These are phyloP conservation scores for Hyperoodon ampullatus DNA, from an alignment of 2,113 vertebrate species.

Conservation along the genomic window DNA sequence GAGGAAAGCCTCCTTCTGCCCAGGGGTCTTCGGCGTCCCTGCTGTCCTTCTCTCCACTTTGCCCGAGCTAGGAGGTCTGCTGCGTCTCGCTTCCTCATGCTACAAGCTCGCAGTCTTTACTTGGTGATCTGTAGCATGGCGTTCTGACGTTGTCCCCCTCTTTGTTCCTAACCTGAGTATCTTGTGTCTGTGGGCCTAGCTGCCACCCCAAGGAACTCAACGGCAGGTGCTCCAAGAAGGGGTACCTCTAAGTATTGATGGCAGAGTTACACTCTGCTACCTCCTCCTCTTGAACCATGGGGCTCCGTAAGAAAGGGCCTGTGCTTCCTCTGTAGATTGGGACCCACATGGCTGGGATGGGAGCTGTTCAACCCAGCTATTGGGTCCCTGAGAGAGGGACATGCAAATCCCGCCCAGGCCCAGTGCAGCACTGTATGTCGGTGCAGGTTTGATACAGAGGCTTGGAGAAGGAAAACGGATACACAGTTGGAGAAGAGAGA, in stretches of 20 bases:
- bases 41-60: not conserved
- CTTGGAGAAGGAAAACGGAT: not conserved
- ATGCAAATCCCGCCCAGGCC: not conserved
- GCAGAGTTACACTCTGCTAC: not conserved
- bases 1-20: not conserved
- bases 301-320: not conserved
- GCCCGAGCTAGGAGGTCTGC: not conserved
- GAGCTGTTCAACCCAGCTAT: not conserved
- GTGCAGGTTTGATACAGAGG: not conserved
- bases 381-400: not conserved
- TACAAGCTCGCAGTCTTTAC: rapidly evolving
- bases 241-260: too few relatives aligned
- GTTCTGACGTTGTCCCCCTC: not conserved
- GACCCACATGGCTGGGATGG: not conserved
- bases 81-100: rapidly evolving
- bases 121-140: not conserved
- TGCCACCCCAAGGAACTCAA: not conserved
- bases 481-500: not conserved
- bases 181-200: not conserved
- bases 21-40: not conserved
- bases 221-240: not conserved
- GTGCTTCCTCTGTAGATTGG: not conserved
- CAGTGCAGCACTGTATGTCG: rapidly evolving
- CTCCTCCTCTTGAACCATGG: not conserved
- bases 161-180: not conserved